phyloP scores from a whole-genome alignment of 2,113 vertebrate species.

The Nansenia antarctica region DNA sequence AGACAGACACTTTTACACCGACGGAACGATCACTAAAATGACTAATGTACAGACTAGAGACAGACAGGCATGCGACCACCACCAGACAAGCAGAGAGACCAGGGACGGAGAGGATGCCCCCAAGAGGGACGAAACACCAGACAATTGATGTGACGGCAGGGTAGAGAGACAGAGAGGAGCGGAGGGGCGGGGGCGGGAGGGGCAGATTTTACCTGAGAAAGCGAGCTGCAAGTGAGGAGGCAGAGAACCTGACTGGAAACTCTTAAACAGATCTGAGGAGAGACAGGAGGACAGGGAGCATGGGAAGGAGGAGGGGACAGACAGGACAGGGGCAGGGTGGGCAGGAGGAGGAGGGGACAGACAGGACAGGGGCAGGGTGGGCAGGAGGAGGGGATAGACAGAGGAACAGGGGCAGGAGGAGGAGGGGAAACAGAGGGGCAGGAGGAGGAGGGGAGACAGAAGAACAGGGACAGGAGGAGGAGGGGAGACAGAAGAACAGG shows the following conservation, averaged over 20 bases:
- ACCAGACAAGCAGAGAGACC: constrained; percentile 46
- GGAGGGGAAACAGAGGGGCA: constrained; percentile 7
- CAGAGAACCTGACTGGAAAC: constrained; percentile 97
- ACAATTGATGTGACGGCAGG: constrained; percentile 11
- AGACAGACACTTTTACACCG: background rate
- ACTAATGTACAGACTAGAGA: no score
- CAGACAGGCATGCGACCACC: constrained; percentile 43
- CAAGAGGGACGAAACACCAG: constrained; percentile 28
- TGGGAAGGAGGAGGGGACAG: constrained; percentile 9
- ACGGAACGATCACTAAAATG: constrained; percentile 6
- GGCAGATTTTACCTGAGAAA: constrained; percentile 88
- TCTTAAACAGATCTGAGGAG: constrained; percentile 95
- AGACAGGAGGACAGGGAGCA: constrained; percentile 63
- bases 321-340: constrained; percentile 1
- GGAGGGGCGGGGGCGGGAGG: constrained; percentile 23
- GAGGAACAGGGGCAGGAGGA: constrained; percentile 10
- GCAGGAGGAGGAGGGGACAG: background rate
- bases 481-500: background rate
- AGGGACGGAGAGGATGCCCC: constrained; percentile 23
- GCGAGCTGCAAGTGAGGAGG: constrained; percentile 95
- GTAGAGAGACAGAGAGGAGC: background rate
- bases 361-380: background rate
- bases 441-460: background rate
- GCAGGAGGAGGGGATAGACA: background rate
- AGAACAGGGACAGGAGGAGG: background rate